phyloP scores from a whole-genome alignment of 2,888 invertebrate species.

The Germaria angustata region DNA sequence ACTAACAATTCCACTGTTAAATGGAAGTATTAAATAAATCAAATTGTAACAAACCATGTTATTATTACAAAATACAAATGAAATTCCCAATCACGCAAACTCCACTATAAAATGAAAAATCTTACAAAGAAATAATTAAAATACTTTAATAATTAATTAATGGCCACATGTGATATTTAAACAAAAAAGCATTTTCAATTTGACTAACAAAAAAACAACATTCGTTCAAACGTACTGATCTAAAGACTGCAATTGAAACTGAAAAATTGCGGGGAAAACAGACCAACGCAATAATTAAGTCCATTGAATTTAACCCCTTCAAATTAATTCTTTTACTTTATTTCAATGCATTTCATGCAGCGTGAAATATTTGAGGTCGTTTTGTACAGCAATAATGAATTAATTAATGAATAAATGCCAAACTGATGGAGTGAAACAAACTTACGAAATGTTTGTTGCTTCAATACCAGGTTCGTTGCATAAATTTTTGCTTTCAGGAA shows the following conservation, averaged over 20 bases:
- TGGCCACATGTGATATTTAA: conserved; percentile 9
- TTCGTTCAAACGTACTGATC: background rate
- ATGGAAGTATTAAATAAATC: conserved; percentile 50
- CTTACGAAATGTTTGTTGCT: background rate
- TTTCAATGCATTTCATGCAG: background rate
- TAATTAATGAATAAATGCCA: conserved; percentile 16
- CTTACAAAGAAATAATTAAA: conserved; percentile 50
- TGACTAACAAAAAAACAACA: background rate
- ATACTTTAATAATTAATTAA: conserved; percentile 52
- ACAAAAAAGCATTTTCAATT: conserved; percentile 8
- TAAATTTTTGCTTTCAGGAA: conserved; percentile 2
- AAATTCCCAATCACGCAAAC: conserved; percentile 44
- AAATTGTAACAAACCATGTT: conserved; percentile 35
- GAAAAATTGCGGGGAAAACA: background rate
- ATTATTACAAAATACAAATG: conserved; percentile 49
- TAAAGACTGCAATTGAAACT: background rate
- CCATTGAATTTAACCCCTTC: background rate
- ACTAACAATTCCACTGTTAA: conserved; percentile 32
- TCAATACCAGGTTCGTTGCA: conserved; percentile 3
- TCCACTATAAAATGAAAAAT: conserved; percentile 22
- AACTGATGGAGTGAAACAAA: background rate
- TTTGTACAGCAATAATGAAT: conserved; percentile 38
- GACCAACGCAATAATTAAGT: background rate
- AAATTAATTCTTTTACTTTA: conserved; percentile 8
- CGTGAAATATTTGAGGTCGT: conserved; percentile 23